Evolutionary conservation across 2,888 invertebrate species (phyloP).

Genomic region (Sympetrum striolatum): DNA sequence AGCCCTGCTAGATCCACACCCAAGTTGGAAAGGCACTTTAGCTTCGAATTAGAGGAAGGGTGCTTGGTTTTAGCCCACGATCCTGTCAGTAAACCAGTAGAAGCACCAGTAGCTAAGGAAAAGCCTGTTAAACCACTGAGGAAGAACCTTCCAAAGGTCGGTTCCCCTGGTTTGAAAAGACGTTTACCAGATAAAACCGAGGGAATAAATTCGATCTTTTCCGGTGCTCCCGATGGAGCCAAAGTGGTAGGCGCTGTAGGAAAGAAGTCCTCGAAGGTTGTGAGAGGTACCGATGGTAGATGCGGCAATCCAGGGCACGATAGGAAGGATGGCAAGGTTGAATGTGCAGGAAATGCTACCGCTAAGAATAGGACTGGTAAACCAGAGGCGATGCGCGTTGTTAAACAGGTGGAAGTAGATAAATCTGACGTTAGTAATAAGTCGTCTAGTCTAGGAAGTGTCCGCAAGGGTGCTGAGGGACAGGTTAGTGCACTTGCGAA

Average conservation of each 20-base stretch:
- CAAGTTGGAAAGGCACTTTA: constrained; percentile 8
- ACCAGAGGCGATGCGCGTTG: too few relatives aligned
- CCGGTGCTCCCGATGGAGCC: neutral
- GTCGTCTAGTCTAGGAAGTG: too few relatives aligned
- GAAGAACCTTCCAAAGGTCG: constrained; percentile 10
- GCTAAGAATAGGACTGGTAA: too few relatives aligned
- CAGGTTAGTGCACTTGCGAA: neutral
- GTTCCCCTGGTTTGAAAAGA: neutral
- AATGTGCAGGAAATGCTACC: too few relatives aligned
- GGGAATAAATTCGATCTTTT: neutral
- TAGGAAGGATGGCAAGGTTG: neutral
- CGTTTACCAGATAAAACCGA: neutral
- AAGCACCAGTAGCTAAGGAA: neutral
- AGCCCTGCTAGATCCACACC: neutral
- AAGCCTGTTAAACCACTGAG: neutral
- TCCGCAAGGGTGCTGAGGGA: neutral
- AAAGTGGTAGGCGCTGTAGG: neutral
- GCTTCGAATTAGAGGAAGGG: neutral
- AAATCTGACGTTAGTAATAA: neutral
- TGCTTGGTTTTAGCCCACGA: neutral
- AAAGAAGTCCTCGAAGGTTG: neutral
- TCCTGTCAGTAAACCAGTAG: neutral
- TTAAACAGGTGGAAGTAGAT: neutral
- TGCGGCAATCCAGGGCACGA: neutral
- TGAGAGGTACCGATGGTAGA: neutral